Base-by-base conservation (phyloP, 2,888 invertebrate genomes). In the Ennomos erosarius region DNA sequence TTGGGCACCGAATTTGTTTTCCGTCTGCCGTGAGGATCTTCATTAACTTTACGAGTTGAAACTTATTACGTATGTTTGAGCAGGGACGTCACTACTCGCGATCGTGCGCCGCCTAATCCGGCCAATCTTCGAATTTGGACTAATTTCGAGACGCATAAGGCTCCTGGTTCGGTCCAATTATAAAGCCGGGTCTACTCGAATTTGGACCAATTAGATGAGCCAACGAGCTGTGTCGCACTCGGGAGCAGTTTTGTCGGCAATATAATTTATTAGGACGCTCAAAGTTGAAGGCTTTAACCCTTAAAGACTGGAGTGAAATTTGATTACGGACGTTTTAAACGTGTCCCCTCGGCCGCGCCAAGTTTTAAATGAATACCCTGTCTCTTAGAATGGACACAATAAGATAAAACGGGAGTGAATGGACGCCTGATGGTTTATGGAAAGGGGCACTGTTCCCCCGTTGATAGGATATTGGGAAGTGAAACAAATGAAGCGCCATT, bases 201-300 rank as follows among this genome's bases (percentile, higher is more conserved):
- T 91, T 91, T 88, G 85, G 85, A 90, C 90, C 92, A 91, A 92
- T 91, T 92, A 92, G 90, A 89, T 87, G 86, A 90, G 84, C 84
- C 90, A 90, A 89, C 91, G 91, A 90, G 88, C 89, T 90, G 89
- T 89, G 90, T 89, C 91, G 88, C 85, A 85, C 87, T 88, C 88
- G 84, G 85, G 84, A 88, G 87, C 90, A 90, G 91, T 91, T 90
- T 90, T 90, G 90, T 86, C 86, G 87, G 88, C 90, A 90, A 90
- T 90, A 90, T 91, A 91, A 91, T 91, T 91, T 91, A 91, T 91
- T 88, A 90, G 89, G 88, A 88, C 79, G 87, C 89, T 87, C 88
- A 84, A 88, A 90, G 88, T 91, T 88, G 88, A 81, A 84, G 82
- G 86, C 82, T 87, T 84, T 81, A 90, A 90, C 90, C 90, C 90